Conservation (phyloP, 2,888 invertebrate species). For the Patella caerulea region DNA sequence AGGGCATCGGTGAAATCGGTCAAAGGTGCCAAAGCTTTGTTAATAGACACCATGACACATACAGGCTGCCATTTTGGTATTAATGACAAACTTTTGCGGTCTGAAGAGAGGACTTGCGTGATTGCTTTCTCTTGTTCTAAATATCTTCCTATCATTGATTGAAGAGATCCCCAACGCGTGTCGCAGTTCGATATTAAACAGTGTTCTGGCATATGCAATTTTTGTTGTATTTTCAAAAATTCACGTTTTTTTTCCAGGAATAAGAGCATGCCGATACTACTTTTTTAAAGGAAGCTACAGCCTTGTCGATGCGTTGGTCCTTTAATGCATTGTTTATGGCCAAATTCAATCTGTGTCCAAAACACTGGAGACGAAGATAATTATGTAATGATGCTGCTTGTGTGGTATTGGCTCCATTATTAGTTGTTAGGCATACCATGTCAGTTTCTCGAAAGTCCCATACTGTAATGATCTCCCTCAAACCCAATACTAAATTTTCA, state of each 20-base stretch:
- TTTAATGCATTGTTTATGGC: background rate
- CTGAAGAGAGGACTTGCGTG: background rate
- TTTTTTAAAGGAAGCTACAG: background rate
- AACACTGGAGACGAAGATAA: background rate
- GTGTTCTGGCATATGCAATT: background rate
- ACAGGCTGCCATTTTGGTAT: background rate
- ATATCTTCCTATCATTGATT: background rate
- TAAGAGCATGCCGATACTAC: background rate
- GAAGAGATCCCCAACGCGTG: background rate
- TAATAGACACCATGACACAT: background rate
- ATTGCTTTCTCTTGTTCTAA: background rate
- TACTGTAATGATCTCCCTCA: background rate
- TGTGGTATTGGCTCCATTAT: background rate
- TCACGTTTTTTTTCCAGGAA: slow-evolving; percentile 5
- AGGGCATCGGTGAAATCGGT: background rate
- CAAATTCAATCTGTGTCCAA: background rate
- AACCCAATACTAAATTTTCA: background rate
- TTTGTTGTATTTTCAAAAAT: background rate
- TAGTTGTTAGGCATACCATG: background rate
- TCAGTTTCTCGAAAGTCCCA: background rate
- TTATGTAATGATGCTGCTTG: background rate
- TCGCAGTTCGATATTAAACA: background rate
- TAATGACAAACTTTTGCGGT: background rate
- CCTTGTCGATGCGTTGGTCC: too few relatives aligned
- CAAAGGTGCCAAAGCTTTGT: slow-evolving; percentile 6